Evolutionary conservation across 2,797 vertebrate species (phyloP), one percentile per base, ranked within the genome.

Genomic region (Urocyon cinereoargenteus): DNA sequence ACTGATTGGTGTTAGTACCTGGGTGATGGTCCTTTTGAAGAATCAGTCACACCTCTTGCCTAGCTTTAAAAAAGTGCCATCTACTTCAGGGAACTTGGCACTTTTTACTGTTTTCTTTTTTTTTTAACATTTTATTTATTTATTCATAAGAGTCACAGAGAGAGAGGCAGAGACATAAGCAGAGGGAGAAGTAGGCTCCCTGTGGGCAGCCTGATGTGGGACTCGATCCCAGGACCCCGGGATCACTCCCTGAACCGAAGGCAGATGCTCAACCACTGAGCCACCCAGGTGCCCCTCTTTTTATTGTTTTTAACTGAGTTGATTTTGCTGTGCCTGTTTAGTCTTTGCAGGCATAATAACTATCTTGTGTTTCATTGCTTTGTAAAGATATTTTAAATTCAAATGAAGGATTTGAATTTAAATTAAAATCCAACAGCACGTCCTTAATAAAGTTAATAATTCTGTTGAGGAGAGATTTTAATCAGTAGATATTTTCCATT

Each of bases 351-450:
- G 13, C 53, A 31, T 16, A n/a, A 15, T 88, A 53, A 81, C 10
- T 16, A 83, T 64, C 86, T 73, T 91, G 34, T 61, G 22, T 75
- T 82, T 89, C 40, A 82, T 6, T 96, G 34, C 24, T 91, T 95
- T 78, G 31, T 72, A 92, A 72, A 94, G 18, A 7, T 68, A 88
- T 79, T 92, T 82, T 62, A 91, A 86, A 61, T 83, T 75, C 55
- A 91, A 91, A 92, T 14, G 22, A 90, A 45, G 2, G 36, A 70
- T 85, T 75, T 90, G 26, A 92, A 84, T 87, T 93, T 79, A 86
- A 90, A 83, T 81, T 75, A 85, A 95, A 92, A 91, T 61, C 18
- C 12, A 88, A 55, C 12, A 12, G 5, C 22, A 28, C 66, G 40
- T 78, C 89, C 62, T 85, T 91, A 78, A 6, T 86, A 91, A 94